These are phyloP conservation scores for Cydia strobilella DNA, from an alignment of 1,140 invertebrate species.

Conservation along the genomic window DNA sequence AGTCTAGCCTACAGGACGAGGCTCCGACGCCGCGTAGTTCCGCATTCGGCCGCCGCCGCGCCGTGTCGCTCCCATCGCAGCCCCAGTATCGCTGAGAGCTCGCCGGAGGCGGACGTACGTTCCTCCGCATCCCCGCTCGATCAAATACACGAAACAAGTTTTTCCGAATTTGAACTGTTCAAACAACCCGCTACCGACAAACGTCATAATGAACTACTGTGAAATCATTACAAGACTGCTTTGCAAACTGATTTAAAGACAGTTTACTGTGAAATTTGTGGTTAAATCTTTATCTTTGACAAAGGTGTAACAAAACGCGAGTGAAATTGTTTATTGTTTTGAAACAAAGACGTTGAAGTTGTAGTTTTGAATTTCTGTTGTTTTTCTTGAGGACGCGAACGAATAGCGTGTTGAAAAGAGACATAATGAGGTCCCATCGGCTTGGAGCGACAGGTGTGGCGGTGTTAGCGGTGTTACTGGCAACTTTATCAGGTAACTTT, in stretches of 20 bases:
- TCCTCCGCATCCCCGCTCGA: conserved; percentile 36
- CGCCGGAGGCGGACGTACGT: conserved; percentile 57
- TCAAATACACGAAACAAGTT: conserved; percentile 70
- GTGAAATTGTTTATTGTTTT: conserved; percentile 72
- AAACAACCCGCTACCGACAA: conserved; percentile 40
- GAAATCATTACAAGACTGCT: conserved; percentile 45
- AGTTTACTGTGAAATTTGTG: conserved; percentile 66
- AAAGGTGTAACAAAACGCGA: conserved; percentile 66
- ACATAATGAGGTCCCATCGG: conserved; percentile 68
- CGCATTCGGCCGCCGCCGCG: conserved; percentile 45
- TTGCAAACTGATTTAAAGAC: conserved; percentile 49
- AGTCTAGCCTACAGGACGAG: conserved; percentile 25
- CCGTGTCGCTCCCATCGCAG: conserved; percentile 60
- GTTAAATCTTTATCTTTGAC: conserved; percentile 55
- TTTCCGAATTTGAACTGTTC: conserved; percentile 41
- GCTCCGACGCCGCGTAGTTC: conserved; percentile 64
- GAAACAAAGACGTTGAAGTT: conserved; percentile 61
- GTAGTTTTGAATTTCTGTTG: conserved; percentile 65
- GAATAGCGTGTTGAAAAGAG: conserved; percentile 67
- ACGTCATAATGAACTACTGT: conserved; percentile 56
- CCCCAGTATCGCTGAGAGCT: conserved; percentile 58
- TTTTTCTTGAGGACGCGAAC: conserved; percentile 62
- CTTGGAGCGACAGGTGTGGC: conserved; percentile 74
- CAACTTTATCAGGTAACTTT: conserved; percentile 69
- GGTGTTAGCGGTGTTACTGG: conserved; percentile 69